These are phyloP conservation scores for Myripristis jacobus DNA, from an alignment of 2,797 vertebrate species.

Conservation along the genomic window DNA sequence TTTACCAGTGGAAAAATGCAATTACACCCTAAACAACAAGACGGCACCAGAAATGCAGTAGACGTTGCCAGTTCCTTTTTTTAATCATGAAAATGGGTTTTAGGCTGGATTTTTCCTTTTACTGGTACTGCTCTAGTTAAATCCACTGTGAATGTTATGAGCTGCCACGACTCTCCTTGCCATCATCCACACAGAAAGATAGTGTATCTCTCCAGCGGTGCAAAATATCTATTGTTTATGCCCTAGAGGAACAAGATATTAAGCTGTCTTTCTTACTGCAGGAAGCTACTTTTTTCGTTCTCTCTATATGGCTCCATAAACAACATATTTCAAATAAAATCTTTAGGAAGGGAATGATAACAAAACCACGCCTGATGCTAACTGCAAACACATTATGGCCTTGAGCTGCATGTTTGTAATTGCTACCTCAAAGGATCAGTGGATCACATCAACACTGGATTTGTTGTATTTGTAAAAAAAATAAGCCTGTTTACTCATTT, in stretches of 20 bases:
- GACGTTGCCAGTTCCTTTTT: no score
- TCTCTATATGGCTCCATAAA: background rate
- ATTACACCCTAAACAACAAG: no score
- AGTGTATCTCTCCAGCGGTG: no score
- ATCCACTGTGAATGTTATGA: background rate
- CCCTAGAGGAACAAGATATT: background rate
- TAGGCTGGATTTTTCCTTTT: no score
- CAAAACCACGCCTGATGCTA: slow-evolving; percentile 21
- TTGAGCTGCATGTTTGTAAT: slow-evolving; percentile 51
- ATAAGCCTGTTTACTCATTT: slow-evolving; percentile 64
- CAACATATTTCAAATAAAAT: slow-evolving; percentile 7
- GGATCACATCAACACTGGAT: slow-evolving; percentile 52
- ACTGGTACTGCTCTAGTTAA: background rate
- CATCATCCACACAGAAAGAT: no score
- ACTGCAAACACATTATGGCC: slow-evolving; percentile 26
- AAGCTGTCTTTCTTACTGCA: slow-evolving; percentile 4
- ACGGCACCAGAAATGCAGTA: no score
- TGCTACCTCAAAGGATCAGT: slow-evolving; percentile 40
- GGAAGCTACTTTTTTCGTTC: background rate
- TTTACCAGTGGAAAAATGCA: no score
- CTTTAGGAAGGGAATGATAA: slow-evolving; percentile 5
- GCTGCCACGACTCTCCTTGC: background rate
- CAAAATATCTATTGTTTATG: no score
- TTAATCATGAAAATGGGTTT: no score
- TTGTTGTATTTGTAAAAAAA: slow-evolving; percentile 58